Conservation (phyloP, 2,888 invertebrate species). For the Microdon myrmicae region DNA sequence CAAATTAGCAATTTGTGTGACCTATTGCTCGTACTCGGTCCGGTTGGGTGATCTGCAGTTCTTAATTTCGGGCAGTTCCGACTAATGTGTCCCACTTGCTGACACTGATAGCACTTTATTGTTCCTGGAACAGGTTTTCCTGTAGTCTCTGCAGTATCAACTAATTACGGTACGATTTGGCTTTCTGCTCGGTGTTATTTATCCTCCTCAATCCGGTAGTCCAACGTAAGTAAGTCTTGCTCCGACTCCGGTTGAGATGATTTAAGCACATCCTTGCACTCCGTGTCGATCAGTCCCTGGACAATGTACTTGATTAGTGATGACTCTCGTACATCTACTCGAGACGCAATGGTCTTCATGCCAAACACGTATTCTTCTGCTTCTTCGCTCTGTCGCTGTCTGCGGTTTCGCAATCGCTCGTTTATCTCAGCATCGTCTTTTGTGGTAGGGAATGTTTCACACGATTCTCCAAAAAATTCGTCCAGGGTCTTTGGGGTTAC, state of each 20-base stretch:
- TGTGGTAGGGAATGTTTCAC: not conserved
- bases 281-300: not conserved
- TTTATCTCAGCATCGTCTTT: conserved; percentile 1
- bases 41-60: not conserved
- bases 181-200: too few species aligned
- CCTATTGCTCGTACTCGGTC: not conserved
- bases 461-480: not conserved
- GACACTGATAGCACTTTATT: conserved; percentile 4
- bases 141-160: too few species aligned
- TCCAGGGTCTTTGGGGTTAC: too few species aligned
- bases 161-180: too few species aligned
- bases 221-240: not conserved
- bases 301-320: not conserved
- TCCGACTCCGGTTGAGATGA: not conserved
- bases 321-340: too few species aligned
- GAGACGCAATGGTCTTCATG: not conserved
- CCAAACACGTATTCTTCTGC: conserved; percentile 5
- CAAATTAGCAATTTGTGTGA: not conserved
- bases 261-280: not conserved
- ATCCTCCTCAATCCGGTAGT: too few species aligned
- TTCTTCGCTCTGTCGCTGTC: not conserved
- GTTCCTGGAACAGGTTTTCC: too few species aligned
- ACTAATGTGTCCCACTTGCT: conserved; percentile 8
- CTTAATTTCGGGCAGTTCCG: not conserved
- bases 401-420: not conserved